A percentile compares a stretch with the other conserved stretches of the same genome.
Evolutionary conservation across 2,113 vertebrate genomes (phyloP).

Genomic region (Cyanistes caeruleus): DNA sequence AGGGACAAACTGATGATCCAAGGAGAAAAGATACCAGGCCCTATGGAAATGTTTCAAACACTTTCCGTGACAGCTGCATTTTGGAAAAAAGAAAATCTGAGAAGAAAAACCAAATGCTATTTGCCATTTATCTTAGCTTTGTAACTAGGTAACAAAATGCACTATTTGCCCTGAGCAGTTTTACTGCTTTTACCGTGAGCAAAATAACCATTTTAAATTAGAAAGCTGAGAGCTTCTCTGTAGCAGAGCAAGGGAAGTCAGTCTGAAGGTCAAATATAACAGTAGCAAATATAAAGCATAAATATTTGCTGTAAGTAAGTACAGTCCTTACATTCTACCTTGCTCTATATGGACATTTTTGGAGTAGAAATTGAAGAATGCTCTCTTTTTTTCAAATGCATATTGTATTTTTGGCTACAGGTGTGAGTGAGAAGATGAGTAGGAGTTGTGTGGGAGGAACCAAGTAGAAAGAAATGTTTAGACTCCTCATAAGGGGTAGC

Average conservation of each 20-base stretch:
- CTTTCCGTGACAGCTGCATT: not conserved
- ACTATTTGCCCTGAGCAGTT: not conserved
- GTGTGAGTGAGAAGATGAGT: not conserved
- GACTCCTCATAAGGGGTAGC: not conserved
- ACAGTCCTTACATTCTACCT: not conserved
- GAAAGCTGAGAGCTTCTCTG: not conserved
- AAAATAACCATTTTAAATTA: not conserved
- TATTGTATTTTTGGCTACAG: not conserved
- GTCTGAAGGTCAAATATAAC: not conserved
- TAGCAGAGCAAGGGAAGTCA: not conserved
- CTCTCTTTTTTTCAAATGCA: not conserved
- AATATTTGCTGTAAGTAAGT: not conserved
- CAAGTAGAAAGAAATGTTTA: conserved; percentile 9
- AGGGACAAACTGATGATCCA: not conserved
- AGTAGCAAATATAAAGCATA: not conserved
- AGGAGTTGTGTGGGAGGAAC: conserved; percentile 12
- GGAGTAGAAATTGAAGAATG: not conserved
- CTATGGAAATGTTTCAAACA: not conserved
- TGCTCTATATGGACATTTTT: not conserved
- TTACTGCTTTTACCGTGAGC: not conserved
- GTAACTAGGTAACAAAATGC: not conserved
- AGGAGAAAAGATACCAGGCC: not conserved
- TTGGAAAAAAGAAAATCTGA: not conserved
- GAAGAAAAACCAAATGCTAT: not conserved
- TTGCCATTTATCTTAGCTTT: not conserved